Percentiles rank a stretch among this genome's conserved stretches.
Evolutionary conservation across 2,888 invertebrate genomes (phyloP).

Genomic region (Platycheirus albimanus): DNA sequence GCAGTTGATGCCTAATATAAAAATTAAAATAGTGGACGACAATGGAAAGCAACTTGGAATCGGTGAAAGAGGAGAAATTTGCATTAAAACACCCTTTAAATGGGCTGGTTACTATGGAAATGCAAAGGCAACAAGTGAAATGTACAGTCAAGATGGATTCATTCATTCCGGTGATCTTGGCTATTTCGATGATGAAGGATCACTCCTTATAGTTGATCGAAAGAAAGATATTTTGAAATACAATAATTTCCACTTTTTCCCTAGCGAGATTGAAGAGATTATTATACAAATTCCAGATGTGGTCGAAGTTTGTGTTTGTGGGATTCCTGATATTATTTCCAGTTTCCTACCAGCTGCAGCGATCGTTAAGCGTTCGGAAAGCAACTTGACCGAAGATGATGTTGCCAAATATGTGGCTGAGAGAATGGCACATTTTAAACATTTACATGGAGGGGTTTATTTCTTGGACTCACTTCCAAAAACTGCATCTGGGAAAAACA

Average conservation of each 20-base stretch:
- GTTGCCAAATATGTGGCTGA: conserved; percentile 63
- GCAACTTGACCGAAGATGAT: conserved; percentile 54
- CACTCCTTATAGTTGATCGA: conserved; percentile 74
- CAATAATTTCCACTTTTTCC: conserved; percentile 74
- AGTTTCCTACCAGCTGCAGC: conserved; percentile 74
- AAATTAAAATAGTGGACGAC: conserved; percentile 75
- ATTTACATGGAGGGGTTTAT: conserved; percentile 74
- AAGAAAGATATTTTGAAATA: conserved; percentile 77
- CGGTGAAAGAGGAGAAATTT: conserved; percentile 73
- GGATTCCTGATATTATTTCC: conserved; percentile 71
- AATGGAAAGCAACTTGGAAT: conserved; percentile 51
- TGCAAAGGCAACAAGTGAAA: conserved; percentile 45
- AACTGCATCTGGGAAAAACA: conserved; percentile 75
- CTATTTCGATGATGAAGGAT: conserved; percentile 74
- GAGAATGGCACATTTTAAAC: conserved; percentile 75
- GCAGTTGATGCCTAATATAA: conserved; percentile 46
- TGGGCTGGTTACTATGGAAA: conserved; percentile 75
- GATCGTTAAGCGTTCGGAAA: conserved; percentile 53
- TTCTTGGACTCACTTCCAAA: conserved; percentile 73
- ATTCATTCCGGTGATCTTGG: conserved; percentile 76
- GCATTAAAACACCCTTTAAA: conserved; percentile 42
- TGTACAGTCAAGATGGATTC: conserved; percentile 74
- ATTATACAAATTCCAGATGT: conserved; percentile 71
- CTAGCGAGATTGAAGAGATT: conserved; percentile 75
- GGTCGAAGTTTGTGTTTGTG: conserved; percentile 73